Base-by-base conservation (phyloP, 2,797 vertebrate species). In the Austrolebias charrua region DNA sequence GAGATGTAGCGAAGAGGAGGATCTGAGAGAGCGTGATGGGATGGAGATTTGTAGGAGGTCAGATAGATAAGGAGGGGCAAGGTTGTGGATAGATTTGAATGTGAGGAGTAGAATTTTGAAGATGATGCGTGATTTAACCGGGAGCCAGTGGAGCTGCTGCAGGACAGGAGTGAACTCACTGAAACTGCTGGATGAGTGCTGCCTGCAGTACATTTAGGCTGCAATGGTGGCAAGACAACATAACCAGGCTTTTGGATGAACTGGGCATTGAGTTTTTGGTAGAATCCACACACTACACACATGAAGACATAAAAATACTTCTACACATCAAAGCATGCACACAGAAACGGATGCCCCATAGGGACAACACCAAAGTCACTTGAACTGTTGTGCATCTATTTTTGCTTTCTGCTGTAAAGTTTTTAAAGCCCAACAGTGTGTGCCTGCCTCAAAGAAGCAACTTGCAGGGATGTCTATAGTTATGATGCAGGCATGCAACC, bases 401-500 rank as follows among this genome's bases (percentile, higher is more conserved):
- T 52, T 64, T 63, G 45, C 61, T 7, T 35, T 59, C 2, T 43
- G 24, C 8, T 63, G 28, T 58, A 51, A 51, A 40, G 42, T 54
- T 35, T 60, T 75, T 65, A 52, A 65, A 78, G 55, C 18, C 35
- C 47, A 43, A 28, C 8, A 46, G 45, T 46, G 54, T 56, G 62
- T 19, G 18, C 38, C 12, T 12, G 11, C 44, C 33, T 58, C 55
- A 73, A 67, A 78, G 45, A 64, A 70, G 59, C 49, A 43, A 72
- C 64, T 71, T 44, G 61, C 50, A 56, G 50, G 43, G 57, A 53
- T 47, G 52, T 31, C 52, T 38, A 60, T 69, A 71, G 66, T 56
- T 40, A 15, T 46, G 51, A 69, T 66, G 55, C 58, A 66, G 55
- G 50, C 24, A 64, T 16, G 19, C 60, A 53, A 55, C 14, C 38